Base-by-base conservation (phyloP, 2,888 invertebrate genomes). In the Copidosoma aretas region DNA sequence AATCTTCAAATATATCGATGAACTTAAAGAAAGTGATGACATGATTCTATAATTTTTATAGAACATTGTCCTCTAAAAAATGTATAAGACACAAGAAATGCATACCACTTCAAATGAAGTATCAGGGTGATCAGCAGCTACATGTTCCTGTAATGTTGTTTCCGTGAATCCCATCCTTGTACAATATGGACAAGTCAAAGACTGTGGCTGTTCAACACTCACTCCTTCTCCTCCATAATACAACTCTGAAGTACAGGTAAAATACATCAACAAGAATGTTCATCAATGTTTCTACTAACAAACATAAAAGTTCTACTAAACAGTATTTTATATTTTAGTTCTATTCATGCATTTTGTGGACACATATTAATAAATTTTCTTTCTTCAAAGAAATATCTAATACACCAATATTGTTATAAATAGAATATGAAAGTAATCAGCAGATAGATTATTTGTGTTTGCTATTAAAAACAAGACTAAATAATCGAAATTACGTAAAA, bases 151-250 rank as follows among this genome's bases (percentile, higher is more conserved):
- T 72, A 99, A 88, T 60, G 94, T 91, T 56, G 91, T 89, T 85
- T 98, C 96, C 71, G 96, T 97, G 84, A 94, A 95, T 64, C 98
- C 98, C 93, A 97, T 94, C 81, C 92, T 91, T 79, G 95, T 94
- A 86, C 98, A 99, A 85, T 95, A 96, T 56, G 98, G 98, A 87
- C 98, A 99, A 75, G 98, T 97, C 85, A 96, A 95, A 74, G 97
- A 93, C 86, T 96, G 96, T 75, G 95, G 95, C 84, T 96, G 94
- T 82, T 97, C 97, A 77, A 93, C 88, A 77, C 91, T 91, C 80
- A 95, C 87, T 80, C 94, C 91, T 86, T 98, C 98, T 73, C 97
- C 97, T 73, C 96, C 96, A 88, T 97, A 98, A 86, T 94, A 97
- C 76, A 97, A 86, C 86, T 97, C 95, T 94, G 84, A 1, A 53